Evolutionary conservation across 1,140 invertebrate species (phyloP).

Genomic region (Lutraria rhynchaena): DNA sequence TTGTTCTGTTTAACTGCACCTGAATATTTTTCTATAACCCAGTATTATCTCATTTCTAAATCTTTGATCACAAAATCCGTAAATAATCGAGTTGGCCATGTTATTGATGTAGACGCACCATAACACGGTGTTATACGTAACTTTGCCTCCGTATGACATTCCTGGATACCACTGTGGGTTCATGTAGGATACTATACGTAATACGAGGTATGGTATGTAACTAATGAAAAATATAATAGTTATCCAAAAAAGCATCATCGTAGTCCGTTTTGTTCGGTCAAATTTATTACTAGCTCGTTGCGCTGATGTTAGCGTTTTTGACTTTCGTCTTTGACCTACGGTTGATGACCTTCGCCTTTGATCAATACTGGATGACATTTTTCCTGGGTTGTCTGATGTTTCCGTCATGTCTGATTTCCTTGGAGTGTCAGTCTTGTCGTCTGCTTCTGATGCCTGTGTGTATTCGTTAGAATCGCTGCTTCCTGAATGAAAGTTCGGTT

Average conservation of each 20-base stretch:
- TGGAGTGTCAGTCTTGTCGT: conserved; percentile 12
- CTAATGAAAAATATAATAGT: conserved; percentile 62
- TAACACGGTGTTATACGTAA: conserved; percentile 73
- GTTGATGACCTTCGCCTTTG: conserved; percentile 1
- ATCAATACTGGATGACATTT: background rate
- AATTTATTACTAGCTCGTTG: conserved; percentile 41
- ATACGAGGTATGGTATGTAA: conserved; percentile 57
- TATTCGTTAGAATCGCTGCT: conserved; percentile 27
- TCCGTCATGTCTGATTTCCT: no score
- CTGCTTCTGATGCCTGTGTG: conserved; percentile 1
- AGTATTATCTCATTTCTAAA: conserved; percentile 46
- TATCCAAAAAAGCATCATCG: conserved; percentile 60
- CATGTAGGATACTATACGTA: conserved; percentile 55
- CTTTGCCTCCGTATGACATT: conserved; percentile 53
- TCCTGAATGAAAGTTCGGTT: conserved; percentile 45
- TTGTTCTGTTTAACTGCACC: no score
- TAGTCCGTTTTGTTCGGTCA: conserved; percentile 66
- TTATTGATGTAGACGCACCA: conserved; percentile 74
- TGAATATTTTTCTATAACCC: conserved; percentile 21
- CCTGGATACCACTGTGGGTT: conserved; percentile 60
- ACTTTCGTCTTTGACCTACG: background rate
- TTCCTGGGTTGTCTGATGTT: background rate
- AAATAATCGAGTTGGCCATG: conserved; percentile 73
- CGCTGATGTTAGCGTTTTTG: background rate
- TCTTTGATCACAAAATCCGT: conserved; percentile 70